Conservation (phyloP, 2,888 invertebrate species). For the Zygaena filipendulae region DNA sequence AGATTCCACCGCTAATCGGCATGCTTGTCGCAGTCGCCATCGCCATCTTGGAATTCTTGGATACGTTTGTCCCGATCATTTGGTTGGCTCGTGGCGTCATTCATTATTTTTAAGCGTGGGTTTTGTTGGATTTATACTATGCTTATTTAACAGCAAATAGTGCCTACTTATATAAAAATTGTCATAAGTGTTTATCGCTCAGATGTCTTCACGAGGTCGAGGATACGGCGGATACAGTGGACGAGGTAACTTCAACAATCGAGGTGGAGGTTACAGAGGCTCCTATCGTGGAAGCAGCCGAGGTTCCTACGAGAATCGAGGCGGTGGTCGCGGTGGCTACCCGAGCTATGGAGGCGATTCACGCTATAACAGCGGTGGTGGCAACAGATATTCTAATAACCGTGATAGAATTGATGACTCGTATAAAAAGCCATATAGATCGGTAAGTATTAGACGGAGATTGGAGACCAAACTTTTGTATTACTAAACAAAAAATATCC, state of each 20-base stretch:
- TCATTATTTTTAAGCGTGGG: no score
- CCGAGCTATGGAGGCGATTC: slow-evolving; percentile 50
- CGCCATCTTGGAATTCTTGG: no score
- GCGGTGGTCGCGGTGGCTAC: slow-evolving; percentile 45
- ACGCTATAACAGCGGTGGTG: slow-evolving; percentile 43
- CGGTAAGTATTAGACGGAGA: slow-evolving; percentile 41
- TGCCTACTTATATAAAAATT: no score
- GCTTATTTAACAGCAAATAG: not conserved
- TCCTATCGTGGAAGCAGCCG: slow-evolving; percentile 43
- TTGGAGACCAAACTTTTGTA: no score
- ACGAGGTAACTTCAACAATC: slow-evolving; percentile 39
- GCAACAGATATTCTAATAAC: slow-evolving; percentile 40
- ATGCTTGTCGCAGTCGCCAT: no score
- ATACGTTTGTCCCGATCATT: no score
- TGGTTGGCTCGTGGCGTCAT: no score
- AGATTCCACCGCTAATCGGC: no score
- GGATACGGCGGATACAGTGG: slow-evolving; percentile 43
- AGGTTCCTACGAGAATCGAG: slow-evolving; percentile 23
- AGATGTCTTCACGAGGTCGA: slow-evolving; percentile 61
- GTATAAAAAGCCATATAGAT: slow-evolving; percentile 58
- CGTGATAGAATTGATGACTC: slow-evolving; percentile 56
- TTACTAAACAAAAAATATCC: no score
- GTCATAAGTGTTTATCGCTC: no score
- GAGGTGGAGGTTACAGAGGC: slow-evolving; percentile 45
- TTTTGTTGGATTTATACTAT: not conserved